Percentiles rank a stretch among this genome's conserved stretches.
These are phyloP conservation scores for Hystrix brachyura DNA, from an alignment of 2,113 vertebrate species.

Conservation along the genomic window DNA sequence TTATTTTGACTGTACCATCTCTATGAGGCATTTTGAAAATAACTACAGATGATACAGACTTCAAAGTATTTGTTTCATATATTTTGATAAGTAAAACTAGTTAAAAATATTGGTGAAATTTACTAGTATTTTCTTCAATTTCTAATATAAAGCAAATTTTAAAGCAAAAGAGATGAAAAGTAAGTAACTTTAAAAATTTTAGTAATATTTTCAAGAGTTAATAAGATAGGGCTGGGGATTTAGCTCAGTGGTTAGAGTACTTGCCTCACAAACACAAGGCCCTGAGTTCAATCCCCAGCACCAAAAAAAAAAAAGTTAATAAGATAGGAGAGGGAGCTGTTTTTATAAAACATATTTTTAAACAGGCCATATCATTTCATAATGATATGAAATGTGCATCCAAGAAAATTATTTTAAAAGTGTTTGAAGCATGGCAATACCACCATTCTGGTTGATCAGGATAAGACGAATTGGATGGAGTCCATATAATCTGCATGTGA, in stretches of 20 bases:
- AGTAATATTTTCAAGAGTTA: slow-evolving; percentile 49
- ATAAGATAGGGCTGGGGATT: not conserved
- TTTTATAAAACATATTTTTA: slow-evolving; percentile 69
- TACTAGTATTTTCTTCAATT: slow-evolving; percentile 1
- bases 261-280: no score
- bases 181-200: slow-evolving; percentile 62
- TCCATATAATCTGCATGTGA: slow-evolving; percentile 83
- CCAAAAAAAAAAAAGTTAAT: slow-evolving; percentile 22
- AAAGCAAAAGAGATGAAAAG: slow-evolving; percentile 31
- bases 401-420: slow-evolving; percentile 71
- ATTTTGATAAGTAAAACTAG: slow-evolving; percentile 54
- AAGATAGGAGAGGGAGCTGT: slow-evolving; percentile 35
- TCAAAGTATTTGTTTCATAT: slow-evolving; percentile 38
- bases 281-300: no score
- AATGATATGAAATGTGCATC: slow-evolving; percentile 66
- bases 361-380: slow-evolving; percentile 70
- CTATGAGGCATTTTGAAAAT: slow-evolving; percentile 46
- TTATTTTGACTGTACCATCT: slow-evolving; percentile 56
- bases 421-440: slow-evolving; percentile 21
- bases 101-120: slow-evolving; percentile 39
- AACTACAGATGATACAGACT: not conserved
- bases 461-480: slow-evolving; percentile 80
- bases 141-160: slow-evolving; percentile 7
- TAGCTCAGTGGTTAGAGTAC: no score
- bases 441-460: slow-evolving; percentile 82